Conservation (phyloP, 2,797 vertebrate species). For the Eulemur mongoz region DNA sequence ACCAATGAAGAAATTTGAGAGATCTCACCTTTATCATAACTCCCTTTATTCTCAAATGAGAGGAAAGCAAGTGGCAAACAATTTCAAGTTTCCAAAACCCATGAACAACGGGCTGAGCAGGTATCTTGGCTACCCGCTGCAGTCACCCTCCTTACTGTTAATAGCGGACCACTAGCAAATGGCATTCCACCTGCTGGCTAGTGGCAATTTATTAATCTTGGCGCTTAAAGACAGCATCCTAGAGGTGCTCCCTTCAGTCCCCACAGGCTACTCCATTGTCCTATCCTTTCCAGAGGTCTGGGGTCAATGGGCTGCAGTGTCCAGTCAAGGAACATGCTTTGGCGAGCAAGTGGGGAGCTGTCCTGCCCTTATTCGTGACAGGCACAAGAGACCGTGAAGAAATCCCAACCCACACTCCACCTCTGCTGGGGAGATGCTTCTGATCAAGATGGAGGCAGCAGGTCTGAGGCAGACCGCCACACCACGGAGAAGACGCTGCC, state of each 20-base stretch:
- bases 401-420: not conserved
- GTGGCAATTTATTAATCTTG: not conserved
- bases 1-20: not conserved
- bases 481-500: not conserved
- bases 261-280: not conserved
- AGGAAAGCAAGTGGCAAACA: not conserved
- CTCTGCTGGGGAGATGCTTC: not conserved
- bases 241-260: not conserved
- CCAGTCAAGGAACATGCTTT: not conserved
- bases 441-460: not conserved
- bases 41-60: not conserved
- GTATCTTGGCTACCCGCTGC: not conserved
- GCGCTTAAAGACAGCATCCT: not conserved
- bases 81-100: not conserved
- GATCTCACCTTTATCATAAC: not conserved
- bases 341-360: not conserved
- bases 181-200: not conserved
- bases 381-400: not conserved
- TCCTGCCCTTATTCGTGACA: not conserved
- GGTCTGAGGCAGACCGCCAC: not conserved
- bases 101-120: not conserved
- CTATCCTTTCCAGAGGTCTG: not conserved
- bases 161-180: not conserved
- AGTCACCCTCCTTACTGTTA: not conserved
- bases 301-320: not conserved